A percentile compares a stretch with the other conserved stretches of the same genome.
Evolutionary conservation across 2,888 invertebrate species (phyloP).

Genomic region (Cosmia pyralina): DNA sequence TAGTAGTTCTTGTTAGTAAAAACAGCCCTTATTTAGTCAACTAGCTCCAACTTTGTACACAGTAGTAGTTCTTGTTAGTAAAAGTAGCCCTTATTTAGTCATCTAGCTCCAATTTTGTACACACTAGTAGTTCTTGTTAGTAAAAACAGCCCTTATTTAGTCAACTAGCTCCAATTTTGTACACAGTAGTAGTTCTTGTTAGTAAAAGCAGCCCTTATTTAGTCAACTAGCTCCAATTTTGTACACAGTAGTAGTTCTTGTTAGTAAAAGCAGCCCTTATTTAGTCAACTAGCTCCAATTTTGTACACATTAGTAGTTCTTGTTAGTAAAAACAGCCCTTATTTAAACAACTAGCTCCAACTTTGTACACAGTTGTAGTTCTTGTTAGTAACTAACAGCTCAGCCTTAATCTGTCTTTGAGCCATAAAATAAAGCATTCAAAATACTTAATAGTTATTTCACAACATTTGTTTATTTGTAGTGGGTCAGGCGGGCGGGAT

Average conservation of each 20-base stretch:
- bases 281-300: neutral
- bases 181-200: neutral
- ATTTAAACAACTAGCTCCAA: neutral
- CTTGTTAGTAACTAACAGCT: neutral
- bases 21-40: too few species aligned
- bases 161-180: neutral
- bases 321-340: neutral
- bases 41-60: too few species aligned
- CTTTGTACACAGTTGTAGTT: neutral
- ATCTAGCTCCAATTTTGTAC: neutral
- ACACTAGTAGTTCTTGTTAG: neutral
- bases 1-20: too few species aligned
- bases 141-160: neutral
- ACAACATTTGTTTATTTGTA: conserved; percentile 61
- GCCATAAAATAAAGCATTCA: neutral
- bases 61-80: too few species aligned
- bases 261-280: neutral
- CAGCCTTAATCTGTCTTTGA: neutral
- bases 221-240: neutral
- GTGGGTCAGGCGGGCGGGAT: conserved; percentile 82
- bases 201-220: neutral
- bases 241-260: neutral
- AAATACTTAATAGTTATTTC: neutral
- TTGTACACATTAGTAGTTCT: neutral
- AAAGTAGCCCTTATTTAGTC: too few species aligned